A percentile compares a stretch with the other conserved stretches of the same genome.
Evolutionary conservation across 2,113 vertebrate species (phyloP).

Genomic region (Seriola quinqueradiata): DNA sequence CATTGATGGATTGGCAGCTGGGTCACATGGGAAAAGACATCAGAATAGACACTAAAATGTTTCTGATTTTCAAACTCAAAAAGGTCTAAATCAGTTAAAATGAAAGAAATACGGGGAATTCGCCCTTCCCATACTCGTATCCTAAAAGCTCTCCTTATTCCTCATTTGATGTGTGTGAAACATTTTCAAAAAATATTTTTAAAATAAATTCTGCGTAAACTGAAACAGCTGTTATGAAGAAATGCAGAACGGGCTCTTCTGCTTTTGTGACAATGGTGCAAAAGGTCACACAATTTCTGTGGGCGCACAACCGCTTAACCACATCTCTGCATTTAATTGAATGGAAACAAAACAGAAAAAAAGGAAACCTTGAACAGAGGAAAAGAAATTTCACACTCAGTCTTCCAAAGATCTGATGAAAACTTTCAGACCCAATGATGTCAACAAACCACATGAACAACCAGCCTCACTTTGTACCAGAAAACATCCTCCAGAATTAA

Average conservation of each 20-base stretch:
- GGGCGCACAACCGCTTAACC: neutral
- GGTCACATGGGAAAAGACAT: neutral
- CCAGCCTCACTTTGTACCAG: neutral
- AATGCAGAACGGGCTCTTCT: constrained; percentile 20
- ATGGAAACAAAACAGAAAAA: neutral
- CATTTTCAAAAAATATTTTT: neutral
- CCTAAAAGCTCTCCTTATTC: constrained; percentile 9
- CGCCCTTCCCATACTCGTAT: neutral
- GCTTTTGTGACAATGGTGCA: neutral
- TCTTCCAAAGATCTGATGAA: neutral
- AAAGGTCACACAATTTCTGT: constrained; percentile 2
- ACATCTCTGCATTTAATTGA: neutral
- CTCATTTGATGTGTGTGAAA: constrained; percentile 7
- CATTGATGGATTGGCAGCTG: neutral
- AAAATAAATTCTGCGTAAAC: neutral
- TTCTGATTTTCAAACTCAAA: neutral
- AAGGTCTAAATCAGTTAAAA: constrained; percentile 15
- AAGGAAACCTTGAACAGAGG: neutral
- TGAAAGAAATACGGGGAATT: neutral
- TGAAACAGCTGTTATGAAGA: constrained; percentile 18
- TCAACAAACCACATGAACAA: neutral
- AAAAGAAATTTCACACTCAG: neutral
- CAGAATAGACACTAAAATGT: neutral
- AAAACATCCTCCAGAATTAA: neutral
- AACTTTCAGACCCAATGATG: neutral